These are phyloP conservation scores for Tenebrio molitor DNA, from an alignment of 1,140 invertebrate species.

Conservation along the genomic window DNA sequence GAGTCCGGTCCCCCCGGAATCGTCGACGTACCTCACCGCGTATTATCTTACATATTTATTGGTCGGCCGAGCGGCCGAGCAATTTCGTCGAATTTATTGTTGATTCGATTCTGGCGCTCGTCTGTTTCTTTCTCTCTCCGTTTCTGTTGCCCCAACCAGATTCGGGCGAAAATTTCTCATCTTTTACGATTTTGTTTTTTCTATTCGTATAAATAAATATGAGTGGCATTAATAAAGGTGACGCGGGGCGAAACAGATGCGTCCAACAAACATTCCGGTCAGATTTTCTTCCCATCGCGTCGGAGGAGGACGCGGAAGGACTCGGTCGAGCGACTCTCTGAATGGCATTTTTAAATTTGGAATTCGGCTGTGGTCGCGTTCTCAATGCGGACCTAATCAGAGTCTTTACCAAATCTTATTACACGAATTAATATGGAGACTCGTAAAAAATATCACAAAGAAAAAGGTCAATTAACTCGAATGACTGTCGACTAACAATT, in stretches of 20 bases:
- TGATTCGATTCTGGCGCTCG: conserved; percentile 3
- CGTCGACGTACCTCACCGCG: conserved; percentile 6
- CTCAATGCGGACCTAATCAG: conserved; percentile 34
- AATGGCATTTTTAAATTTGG: conserved; percentile 42
- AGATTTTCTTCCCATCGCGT: neutral
- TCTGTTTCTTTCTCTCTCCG: no score
- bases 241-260: neutral
- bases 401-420: conserved; percentile 36
- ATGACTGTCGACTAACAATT: conserved; percentile 48
- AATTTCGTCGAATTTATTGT: conserved; percentile 38
- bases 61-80: neutral
- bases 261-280: neutral
- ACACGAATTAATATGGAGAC: conserved; percentile 34
- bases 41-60: conserved; percentile 42
- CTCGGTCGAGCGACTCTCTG: conserved; percentile 25
- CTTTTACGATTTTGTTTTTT: conserved; percentile 20
- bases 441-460: conserved; percentile 36
- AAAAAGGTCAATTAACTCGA: conserved; percentile 46
- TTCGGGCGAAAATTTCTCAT: conserved; percentile 22
- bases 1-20: neutral
- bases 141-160: conserved; percentile 30
- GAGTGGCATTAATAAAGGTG: conserved; percentile 2
- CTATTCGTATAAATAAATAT: neutral
- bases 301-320: neutral
- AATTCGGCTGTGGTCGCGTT: conserved; percentile 24